Evolutionary conservation across 2,797 vertebrate species (phyloP).

Genomic region (Remorina albescens): DNA sequence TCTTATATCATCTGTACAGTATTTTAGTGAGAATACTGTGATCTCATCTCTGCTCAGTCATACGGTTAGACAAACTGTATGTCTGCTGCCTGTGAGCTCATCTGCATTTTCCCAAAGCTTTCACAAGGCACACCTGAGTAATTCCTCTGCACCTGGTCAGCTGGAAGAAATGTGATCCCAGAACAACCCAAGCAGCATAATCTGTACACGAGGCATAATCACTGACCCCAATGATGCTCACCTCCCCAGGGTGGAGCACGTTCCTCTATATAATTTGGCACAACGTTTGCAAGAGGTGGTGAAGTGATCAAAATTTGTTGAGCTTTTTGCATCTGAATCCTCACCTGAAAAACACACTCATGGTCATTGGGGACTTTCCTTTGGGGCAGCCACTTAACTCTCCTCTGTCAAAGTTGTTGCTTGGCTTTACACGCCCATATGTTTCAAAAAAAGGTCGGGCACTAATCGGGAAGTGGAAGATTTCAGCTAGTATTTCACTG

Average conservation of each 20-base stretch:
- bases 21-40: not conserved
- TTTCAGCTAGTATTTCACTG: not conserved
- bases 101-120: constrained; percentile 44
- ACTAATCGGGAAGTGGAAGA: not conserved
- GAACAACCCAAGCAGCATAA: constrained; percentile 45
- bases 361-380: constrained; percentile 46
- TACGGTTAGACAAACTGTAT: constrained; percentile 25
- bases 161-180: constrained; percentile 55
- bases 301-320: constrained; percentile 31
- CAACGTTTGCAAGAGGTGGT: constrained; percentile 37
- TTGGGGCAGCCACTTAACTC: constrained; percentile 24
- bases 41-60: constrained; percentile 35
- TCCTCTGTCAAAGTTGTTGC: constrained; percentile 22
- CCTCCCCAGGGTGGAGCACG: constrained; percentile 20
- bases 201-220: constrained; percentile 24
- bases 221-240: constrained; percentile 34
- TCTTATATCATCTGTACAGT: not conserved
- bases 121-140: constrained; percentile 61
- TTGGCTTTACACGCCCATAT: constrained; percentile 13
- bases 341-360: constrained; percentile 40
- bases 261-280: constrained; percentile 22
- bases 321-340: constrained; percentile 40
- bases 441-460: not conserved
- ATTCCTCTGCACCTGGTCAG: constrained; percentile 58
- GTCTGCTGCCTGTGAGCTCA: constrained; percentile 41